Evolutionary conservation across 1,140 invertebrate species (phyloP).

Genomic region (Odontomachus brunneus): DNA sequence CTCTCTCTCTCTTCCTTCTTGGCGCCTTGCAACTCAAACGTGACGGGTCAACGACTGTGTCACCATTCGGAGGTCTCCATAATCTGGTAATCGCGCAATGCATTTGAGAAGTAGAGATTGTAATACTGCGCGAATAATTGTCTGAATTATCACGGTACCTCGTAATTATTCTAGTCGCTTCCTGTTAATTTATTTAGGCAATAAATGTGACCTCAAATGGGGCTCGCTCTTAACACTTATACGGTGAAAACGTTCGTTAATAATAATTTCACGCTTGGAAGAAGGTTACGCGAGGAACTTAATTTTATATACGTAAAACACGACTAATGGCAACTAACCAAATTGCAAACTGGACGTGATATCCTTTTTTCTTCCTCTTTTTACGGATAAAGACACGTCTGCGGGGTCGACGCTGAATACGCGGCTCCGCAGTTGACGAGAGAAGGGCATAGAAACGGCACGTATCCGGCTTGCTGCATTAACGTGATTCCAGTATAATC

Average conservation of each 20-base stretch:
- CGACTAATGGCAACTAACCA: neutral
- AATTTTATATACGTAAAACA: conserved; percentile 17
- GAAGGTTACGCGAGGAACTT: neutral
- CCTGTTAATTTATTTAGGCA: neutral
- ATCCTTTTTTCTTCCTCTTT: neutral
- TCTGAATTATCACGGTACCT: neutral
- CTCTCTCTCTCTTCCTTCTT: too few relatives aligned
- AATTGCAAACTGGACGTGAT: conserved; percentile 23
- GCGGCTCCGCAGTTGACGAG: neutral
- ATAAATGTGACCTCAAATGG: neutral
- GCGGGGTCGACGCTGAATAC: conserved; percentile 12
- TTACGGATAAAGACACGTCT: conserved; percentile 32
- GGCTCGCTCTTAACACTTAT: neutral
- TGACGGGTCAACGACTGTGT: neutral
- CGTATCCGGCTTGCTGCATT: conserved; percentile 69
- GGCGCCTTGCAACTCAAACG: neutral
- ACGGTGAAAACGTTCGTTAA: neutral
- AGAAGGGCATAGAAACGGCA: conserved; percentile 64
- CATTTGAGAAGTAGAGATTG: neutral
- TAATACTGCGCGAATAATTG: too few relatives aligned
- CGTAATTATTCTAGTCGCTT: neutral
- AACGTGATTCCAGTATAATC: conserved; percentile 72
- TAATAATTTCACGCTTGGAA: neutral
- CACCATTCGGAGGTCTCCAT: neutral
- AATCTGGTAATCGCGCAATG: neutral